Evolutionary conservation across 2,888 invertebrate genomes (phyloP).

Genomic region (Aricia artaxerxes): DNA sequence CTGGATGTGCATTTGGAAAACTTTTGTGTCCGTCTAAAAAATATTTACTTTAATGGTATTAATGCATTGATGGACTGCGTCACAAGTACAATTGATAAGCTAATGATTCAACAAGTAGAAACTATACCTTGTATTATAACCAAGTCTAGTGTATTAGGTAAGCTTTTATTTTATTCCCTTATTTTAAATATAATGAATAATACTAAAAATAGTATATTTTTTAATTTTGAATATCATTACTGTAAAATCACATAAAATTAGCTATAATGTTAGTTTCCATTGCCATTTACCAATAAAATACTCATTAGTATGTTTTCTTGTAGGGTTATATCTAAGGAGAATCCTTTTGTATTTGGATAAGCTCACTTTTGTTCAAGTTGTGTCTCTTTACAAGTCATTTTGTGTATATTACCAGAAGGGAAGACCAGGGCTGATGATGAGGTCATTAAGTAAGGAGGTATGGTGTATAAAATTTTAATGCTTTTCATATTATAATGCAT

Average conservation of each 20-base stretch:
- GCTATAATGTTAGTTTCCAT: background rate
- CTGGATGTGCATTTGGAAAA: conserved; percentile 79
- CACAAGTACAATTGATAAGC: conserved; percentile 80
- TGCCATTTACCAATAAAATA: background rate
- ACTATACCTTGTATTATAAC: conserved; percentile 76
- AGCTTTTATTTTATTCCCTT: background rate
- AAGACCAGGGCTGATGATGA: conserved; percentile 71
- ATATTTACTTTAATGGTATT: conserved; percentile 82
- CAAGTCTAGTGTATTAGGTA: conserved; percentile 85
- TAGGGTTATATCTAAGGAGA: conserved; percentile 90
- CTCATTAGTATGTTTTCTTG: conserved; percentile 48
- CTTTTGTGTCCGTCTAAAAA: conserved; percentile 81
- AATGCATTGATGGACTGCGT: conserved; percentile 84
- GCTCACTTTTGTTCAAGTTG: conserved; percentile 91
- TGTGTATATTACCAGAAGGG: conserved; percentile 84
- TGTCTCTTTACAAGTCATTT: conserved; percentile 86
- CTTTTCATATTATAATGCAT: background rate
- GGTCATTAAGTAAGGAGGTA: conserved; percentile 76
- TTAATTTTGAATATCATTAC: too few species aligned
- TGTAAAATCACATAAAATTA: too few species aligned
- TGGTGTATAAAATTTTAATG: conserved; percentile 5
- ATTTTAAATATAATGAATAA: background rate
- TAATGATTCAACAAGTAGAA: conserved; percentile 78
- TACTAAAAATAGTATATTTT: background rate
- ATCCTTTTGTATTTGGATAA: conserved; percentile 91